These are phyloP conservation scores for Astatoreochromis straeleni DNA, from an alignment of 2,113 vertebrate genomes.

Conservation along the genomic window DNA sequence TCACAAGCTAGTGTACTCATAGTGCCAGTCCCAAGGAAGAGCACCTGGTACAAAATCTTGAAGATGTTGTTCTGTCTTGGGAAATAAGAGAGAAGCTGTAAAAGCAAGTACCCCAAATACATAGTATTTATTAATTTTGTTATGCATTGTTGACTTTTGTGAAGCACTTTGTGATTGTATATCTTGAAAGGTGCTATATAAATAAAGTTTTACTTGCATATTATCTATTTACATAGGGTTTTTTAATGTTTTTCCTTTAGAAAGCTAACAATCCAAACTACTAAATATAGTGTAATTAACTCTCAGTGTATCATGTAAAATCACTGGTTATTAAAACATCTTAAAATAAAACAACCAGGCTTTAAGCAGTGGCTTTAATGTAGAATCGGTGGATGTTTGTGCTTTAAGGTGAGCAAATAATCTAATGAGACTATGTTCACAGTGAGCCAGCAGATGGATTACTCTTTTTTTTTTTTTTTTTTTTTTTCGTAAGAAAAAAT, in stretches of 20 bases:
- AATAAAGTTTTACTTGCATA: not conserved
- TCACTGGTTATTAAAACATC: not conserved
- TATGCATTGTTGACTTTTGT: not conserved
- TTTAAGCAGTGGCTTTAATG: not conserved
- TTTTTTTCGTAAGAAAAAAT: too few species aligned
- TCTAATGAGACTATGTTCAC: not conserved
- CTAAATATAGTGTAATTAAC: not conserved
- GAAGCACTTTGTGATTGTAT: not conserved
- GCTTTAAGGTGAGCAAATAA: not conserved
- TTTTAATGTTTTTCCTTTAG: not conserved
- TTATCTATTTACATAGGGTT: not conserved
- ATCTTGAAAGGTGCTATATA: not conserved
- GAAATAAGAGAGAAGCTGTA: not conserved
- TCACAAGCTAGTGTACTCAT: not conserved
- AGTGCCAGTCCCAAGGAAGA: not conserved
- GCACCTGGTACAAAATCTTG: not conserved
- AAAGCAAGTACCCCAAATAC: not conserved
- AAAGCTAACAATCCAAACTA: not conserved
- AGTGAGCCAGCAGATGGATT: not conserved
- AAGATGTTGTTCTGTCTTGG: not conserved
- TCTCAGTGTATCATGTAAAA: not conserved
- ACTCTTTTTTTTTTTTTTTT: not conserved
- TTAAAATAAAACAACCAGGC: not conserved
- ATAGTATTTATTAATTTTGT: not conserved
- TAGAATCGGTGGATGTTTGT: not conserved